Conservation (phyloP, 2,797 vertebrate genomes). For the Cuniculus paca region DNA sequence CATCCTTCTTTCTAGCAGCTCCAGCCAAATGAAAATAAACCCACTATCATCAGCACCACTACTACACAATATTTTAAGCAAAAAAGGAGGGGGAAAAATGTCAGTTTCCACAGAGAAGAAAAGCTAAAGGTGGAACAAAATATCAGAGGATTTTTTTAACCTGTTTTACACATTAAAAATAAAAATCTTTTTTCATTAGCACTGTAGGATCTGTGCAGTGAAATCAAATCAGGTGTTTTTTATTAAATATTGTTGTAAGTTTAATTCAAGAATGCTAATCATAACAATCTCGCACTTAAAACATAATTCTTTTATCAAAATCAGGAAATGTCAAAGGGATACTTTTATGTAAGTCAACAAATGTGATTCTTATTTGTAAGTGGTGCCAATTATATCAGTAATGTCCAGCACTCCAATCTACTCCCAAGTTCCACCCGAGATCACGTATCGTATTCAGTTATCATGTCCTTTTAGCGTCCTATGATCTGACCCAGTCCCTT, state of each 20-base stretch:
- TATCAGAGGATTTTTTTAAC: neutral
- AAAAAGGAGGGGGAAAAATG: neutral
- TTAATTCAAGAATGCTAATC: neutral
- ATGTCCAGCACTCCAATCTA: neutral
- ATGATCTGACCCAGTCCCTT: neutral
- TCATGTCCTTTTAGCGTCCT: neutral
- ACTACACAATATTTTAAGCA: neutral
- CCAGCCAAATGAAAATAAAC: neutral
- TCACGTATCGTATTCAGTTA: neutral
- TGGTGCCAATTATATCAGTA: neutral
- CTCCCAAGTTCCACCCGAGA: neutral
- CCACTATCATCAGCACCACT: neutral
- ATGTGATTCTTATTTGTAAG: neutral
- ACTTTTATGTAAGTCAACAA: neutral
- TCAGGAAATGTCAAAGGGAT: neutral
- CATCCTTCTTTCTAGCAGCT: neutral
- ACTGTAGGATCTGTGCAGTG: neutral
- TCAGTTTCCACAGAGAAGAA: neutral
- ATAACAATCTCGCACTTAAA: neutral
- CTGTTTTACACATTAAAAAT: neutral
- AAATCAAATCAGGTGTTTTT: neutral
- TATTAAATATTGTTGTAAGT: neutral
- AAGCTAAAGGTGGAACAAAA: neutral
- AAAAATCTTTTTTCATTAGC: neutral
- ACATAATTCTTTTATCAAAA: neutral